Percentiles rank a stretch among this genome's conserved stretches.
phyloP scores from a whole-genome alignment of 1,140 invertebrate genomes.

The Frieseomelitta varia region DNA sequence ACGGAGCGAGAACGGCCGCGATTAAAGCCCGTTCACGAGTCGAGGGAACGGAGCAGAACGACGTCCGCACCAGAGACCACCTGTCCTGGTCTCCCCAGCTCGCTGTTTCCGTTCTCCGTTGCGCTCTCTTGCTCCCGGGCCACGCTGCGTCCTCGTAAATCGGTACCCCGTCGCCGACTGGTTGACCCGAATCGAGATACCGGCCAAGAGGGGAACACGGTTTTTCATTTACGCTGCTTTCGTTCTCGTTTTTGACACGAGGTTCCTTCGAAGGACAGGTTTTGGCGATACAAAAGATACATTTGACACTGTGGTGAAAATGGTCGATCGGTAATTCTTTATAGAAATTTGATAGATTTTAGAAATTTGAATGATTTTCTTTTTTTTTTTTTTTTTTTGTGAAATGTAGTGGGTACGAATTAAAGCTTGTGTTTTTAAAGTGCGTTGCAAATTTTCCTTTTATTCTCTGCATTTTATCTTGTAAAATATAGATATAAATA shows the following conservation, averaged over 20 bases:
- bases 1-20: constrained; percentile 46
- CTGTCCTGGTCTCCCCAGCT: constrained; percentile 40
- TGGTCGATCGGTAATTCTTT: too few relatives aligned
- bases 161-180: constrained; percentile 23
- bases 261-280: background rate
- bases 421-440: too few relatives aligned
- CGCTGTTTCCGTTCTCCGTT: constrained; percentile 48
- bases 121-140: background rate
- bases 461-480: too few relatives aligned
- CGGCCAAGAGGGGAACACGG: constrained; percentile 11
- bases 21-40: constrained; percentile 55
- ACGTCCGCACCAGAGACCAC: constrained; percentile 43
- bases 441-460: too few relatives aligned
- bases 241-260: constrained; percentile 11
- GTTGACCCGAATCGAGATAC: constrained; percentile 51
- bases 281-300: background rate
- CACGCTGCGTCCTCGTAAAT: constrained; percentile 49
- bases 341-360: too few relatives aligned
- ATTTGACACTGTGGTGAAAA: background rate
- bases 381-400: too few relatives aligned
- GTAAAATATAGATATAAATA: too few relatives aligned
- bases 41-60: constrained; percentile 39
- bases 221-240: constrained; percentile 38
- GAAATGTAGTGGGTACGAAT: too few relatives aligned
- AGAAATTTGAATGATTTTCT: background rate